phyloP scores from a whole-genome alignment of 2,113 vertebrate species.

The Boleophthalmus pectinirostris region DNA sequence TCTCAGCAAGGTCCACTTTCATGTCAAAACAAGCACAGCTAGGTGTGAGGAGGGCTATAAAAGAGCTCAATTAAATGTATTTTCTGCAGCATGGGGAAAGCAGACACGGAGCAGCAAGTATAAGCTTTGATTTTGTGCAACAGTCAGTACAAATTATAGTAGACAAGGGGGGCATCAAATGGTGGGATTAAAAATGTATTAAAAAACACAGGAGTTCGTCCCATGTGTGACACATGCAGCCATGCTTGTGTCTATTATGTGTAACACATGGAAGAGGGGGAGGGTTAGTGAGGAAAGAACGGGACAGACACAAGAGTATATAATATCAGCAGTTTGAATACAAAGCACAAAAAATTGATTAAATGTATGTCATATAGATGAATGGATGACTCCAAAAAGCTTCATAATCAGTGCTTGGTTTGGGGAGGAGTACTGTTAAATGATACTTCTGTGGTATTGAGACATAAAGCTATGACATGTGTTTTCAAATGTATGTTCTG shows the following conservation, averaged over 20 bases:
- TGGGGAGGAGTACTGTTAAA: too few relatives aligned
- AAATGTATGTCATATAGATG: neutral
- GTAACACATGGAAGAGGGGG: conserved; percentile 53
- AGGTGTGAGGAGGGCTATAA: conserved; percentile 31
- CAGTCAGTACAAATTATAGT: conserved; percentile 77
- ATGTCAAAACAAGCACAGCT: conserved; percentile 70
- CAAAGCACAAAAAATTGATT: neutral
- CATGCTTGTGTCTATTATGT: conserved; percentile 65
- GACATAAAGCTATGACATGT: too few relatives aligned
- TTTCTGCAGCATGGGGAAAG: conserved; percentile 59
- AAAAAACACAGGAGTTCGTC: conserved; percentile 74
- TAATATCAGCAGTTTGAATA: conserved; percentile 33
- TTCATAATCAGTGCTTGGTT: neutral
- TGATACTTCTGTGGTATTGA: too few relatives aligned
- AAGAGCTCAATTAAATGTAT: conserved; percentile 48
- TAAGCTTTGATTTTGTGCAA: conserved; percentile 74
- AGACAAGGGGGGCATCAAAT: conserved; percentile 76
- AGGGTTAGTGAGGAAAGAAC: neutral
- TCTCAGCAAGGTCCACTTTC: conserved; percentile 62
- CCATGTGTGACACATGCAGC: conserved; percentile 69
- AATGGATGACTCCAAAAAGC: neutral
- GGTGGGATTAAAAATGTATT: conserved; percentile 77
- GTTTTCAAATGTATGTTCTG: too few relatives aligned
- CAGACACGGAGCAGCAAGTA: conserved; percentile 44
- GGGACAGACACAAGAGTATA: conserved; percentile 30